Evolutionary conservation across 2,113 vertebrate species (phyloP).

Genomic region (Entelurus aequoreus): DNA sequence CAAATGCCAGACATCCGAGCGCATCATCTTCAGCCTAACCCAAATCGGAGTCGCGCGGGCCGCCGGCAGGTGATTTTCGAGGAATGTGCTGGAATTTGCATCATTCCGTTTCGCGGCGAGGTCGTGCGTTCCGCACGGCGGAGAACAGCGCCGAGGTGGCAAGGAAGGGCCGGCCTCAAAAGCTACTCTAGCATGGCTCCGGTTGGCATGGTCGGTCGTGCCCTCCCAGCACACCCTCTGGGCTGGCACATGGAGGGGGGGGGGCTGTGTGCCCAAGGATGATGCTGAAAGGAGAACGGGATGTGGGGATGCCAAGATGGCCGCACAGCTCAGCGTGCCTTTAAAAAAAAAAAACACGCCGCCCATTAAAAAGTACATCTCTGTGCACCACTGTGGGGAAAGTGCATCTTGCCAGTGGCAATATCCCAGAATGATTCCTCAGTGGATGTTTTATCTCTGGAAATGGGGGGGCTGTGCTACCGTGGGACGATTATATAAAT

Average conservation of each 20-base stretch:
- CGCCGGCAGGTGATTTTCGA: slow-evolving; percentile 27
- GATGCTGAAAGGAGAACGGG: slow-evolving; percentile 40
- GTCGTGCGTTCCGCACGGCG: slow-evolving; percentile 33
- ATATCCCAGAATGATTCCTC: slow-evolving; percentile 24
- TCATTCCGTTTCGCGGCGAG: slow-evolving; percentile 12
- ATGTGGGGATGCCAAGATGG: slow-evolving; percentile 54
- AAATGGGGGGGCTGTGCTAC: not conserved
- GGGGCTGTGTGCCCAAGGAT: slow-evolving; percentile 43
- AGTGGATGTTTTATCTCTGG: not conserved
- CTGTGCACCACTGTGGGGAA: slow-evolving; percentile 25
- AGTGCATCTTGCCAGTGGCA: slow-evolving; percentile 22
- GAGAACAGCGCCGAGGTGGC: slow-evolving; percentile 27
- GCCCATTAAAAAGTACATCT: slow-evolving; percentile 11
- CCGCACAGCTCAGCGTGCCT: slow-evolving; percentile 35
- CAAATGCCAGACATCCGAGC: slow-evolving; percentile 12
- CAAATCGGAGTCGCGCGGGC: slow-evolving; percentile 6
- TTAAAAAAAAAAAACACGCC: slow-evolving; percentile 12
- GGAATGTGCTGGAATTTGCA: slow-evolving; percentile 41
- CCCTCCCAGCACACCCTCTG: slow-evolving; percentile 57
- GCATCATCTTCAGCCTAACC: slow-evolving; percentile 13
- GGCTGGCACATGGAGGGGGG: slow-evolving; percentile 58
- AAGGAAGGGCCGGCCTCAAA: slow-evolving; percentile 30
- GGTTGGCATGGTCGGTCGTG: slow-evolving; percentile 38
- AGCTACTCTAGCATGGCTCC: slow-evolving; percentile 34
- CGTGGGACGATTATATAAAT: slow-evolving; percentile 40